A percentile compares a stretch with the other conserved stretches of the same genome.
Conservation (phyloP, 2,113 vertebrate genomes). For the Leptobrachium leishanense region DNA sequence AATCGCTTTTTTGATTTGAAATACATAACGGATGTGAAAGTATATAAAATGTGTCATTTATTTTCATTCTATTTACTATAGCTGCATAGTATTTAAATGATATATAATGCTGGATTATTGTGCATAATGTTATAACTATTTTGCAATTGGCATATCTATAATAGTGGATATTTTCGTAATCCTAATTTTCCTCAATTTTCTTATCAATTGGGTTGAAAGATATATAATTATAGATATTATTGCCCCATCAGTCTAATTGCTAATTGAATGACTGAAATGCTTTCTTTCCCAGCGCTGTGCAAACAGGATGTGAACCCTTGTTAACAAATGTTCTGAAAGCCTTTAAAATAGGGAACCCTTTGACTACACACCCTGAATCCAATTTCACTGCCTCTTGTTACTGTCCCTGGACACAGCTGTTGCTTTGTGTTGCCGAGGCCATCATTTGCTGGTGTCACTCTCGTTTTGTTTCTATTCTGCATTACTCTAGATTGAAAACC, state of each 20-base stretch:
- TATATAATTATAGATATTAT: conserved; percentile 37
- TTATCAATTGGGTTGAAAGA: conserved; percentile 10
- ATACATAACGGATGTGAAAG: too few relatives aligned
- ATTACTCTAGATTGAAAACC: neutral
- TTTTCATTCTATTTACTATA: too few relatives aligned
- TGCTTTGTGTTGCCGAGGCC: neutral
- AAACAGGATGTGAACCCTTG: conserved; percentile 42
- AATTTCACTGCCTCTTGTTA: neutral
- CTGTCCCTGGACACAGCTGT: conserved; percentile 12
- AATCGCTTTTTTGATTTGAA: too few relatives aligned
- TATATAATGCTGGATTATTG: too few relatives aligned
- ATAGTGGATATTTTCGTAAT: neutral
- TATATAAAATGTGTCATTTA: too few relatives aligned
- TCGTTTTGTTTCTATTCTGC: neutral
- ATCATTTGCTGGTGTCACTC: conserved; percentile 26
- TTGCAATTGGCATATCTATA: neutral
- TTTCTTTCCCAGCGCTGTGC: conserved; percentile 9
- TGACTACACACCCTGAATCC: neutral
- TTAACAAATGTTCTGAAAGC: neutral
- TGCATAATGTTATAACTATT: too few relatives aligned
- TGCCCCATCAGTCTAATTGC: conserved; percentile 33
- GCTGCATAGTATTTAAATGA: too few relatives aligned
- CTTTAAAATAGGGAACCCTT: conserved; percentile 8
- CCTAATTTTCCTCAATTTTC: neutral
- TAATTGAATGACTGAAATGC: conserved; percentile 15